Evolutionary conservation across 37 sponge, comb jelly and placozoan species (phyloP), one percentile per base, ranked within the genome.

Genomic region (Chondrilla cf. caribensis): DNA sequence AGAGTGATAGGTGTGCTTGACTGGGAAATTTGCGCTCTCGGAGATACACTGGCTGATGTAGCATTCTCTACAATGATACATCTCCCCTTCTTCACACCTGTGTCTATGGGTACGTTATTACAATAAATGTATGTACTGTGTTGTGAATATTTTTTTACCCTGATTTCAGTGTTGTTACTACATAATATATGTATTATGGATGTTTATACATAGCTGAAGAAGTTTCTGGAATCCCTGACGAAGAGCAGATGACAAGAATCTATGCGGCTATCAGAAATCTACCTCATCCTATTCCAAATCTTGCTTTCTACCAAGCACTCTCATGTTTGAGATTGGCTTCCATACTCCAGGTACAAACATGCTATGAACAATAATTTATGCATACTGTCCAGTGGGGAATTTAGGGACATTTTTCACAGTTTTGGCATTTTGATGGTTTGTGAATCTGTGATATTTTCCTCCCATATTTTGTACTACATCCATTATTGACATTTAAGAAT

Each of bases 11-110:
- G 91, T 44, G 95, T 94, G 58, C 60, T 94, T 47, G 95, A 94
- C 91, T 94, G 95, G 95, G 95, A 94, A 58, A 40, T 94, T 70
- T 83, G 87, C 38, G 85, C 95, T 29, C 58, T 94, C 28, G 95
- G 95, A 17, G 80, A 91, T 40, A 91, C 91, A 26, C 58, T 88
- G 7, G 54, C 83, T 83, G 95, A 94, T 58, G 29, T 94, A 31
- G 92, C 86, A 3, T 86, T 60, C 54, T 8, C 84, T 7, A 37
- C 65, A 0, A 66, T 87, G 77, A 80, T 86, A 60, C 87, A 62
- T 37, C 57, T 83, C 26, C 62, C 62, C 19, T 60, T 60, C 7
- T 73, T 67, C 9, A 39, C 76, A 11, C 76, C 41, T 24, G n/a
- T 73, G 22, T 73, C 76, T 3, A 37, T 73, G 18, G 76, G 76